Base-by-base conservation (phyloP, 2,113 vertebrate genomes). In the Rhipidura dahli region DNA sequence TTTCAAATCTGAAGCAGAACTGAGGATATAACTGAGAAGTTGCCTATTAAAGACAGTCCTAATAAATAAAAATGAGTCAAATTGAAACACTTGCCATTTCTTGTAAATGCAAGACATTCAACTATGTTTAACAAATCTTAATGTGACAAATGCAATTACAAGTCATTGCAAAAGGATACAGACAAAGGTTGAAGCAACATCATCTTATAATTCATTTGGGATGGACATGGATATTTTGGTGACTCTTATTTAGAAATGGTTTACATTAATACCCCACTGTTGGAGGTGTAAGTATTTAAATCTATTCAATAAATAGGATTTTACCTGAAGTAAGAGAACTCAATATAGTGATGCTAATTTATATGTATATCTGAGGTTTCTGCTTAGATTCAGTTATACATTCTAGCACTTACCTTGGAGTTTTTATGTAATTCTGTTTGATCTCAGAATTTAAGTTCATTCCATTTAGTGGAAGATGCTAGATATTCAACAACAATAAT, bases 401-500 rank as follows among this genome's bases (percentile, higher is more conserved):
- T 83, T 76, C 78, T 54, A 80, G 50, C 51, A 17, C 72, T 93
- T 93, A 94, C 81, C 75, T 96, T 83, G 70, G 78, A 90, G 63
- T 96, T 96, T 87, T 94, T 96, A 63, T 83, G 53, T 54, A 90
- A 94, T 93, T 96, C 89, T 91, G 71, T 96, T 97, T 95, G 78
- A 95, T 95, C 81, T 94, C 78, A 95, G 77, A 89, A 79, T 90
- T 86, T 50, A 90, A 61, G 42, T 79, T 84, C 35, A 65, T 82
- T 87, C 37, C 11, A 75, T 73, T 96, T 59, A 66, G 45, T 85
- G 21, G 39, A 40, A 90, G 63, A 79, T 65, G 24, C 83, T 86
- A 91, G 61, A 63, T 93, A 79, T 87, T 87, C 87, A 83, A 95
- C 78, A 94, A 82, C 50, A 78, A 91, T 73, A 81, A 89, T 83